These are phyloP conservation scores for Propithecus deckenii DNA, from an alignment of 2,797 vertebrate genomes.

Conservation along the genomic window DNA sequence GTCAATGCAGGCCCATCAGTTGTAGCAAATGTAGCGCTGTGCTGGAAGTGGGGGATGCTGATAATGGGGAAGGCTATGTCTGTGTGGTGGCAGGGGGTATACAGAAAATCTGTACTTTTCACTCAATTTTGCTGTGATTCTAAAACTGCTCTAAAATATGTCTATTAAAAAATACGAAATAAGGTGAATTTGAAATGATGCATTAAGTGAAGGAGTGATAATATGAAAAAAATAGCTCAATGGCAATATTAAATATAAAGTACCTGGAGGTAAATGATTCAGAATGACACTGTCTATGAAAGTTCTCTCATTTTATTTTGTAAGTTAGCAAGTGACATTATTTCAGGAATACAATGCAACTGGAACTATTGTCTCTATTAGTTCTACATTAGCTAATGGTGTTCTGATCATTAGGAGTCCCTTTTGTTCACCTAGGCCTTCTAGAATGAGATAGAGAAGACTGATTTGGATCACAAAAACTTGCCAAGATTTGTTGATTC, in stretches of 20 bases:
- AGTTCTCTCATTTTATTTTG: conserved; percentile 17
- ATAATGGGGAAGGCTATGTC: background rate
- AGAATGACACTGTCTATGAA: conserved; percentile 5
- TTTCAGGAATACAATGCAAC: background rate
- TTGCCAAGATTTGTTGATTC: background rate
- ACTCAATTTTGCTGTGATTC: background rate
- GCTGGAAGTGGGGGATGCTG: background rate
- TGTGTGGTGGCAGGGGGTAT: background rate
- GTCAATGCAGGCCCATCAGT: background rate
- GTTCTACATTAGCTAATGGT: background rate
- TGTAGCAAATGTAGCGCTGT: background rate
- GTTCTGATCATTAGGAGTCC: background rate
- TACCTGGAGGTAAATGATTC: background rate
- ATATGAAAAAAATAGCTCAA: background rate
- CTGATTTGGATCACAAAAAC: background rate
- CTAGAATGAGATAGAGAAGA: background rate
- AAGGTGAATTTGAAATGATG: background rate
- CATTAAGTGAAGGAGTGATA: background rate
- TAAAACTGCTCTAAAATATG: background rate
- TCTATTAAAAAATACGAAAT: background rate
- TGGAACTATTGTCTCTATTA: background rate
- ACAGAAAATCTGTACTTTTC: background rate
- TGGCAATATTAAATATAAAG: background rate
- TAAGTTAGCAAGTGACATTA: background rate
- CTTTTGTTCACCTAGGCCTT: background rate